A percentile compares a stretch with the other conserved stretches of the same genome.
Evolutionary conservation across 2,113 vertebrate genomes (phyloP).

Genomic region (Phycodurus eques): DNA sequence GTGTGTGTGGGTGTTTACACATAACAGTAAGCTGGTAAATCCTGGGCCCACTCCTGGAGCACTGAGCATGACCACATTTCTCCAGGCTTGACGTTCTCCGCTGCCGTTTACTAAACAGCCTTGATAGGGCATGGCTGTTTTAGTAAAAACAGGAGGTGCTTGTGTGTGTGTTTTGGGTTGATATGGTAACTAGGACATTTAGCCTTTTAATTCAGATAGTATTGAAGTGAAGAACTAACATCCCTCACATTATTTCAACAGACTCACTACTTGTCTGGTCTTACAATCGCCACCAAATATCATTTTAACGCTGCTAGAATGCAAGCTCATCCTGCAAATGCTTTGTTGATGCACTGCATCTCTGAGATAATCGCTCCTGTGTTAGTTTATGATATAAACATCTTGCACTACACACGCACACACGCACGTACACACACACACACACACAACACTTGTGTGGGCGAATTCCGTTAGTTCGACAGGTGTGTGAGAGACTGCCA

Average conservation of each 20-base stretch:
- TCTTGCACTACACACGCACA: not conserved
- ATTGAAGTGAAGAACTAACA: conserved; percentile 14
- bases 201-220: conserved; percentile 26
- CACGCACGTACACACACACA: not conserved
- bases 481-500: conserved; percentile 67
- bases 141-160: conserved; percentile 68
- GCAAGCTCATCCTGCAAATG: conserved; percentile 29
- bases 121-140: conserved; percentile 72
- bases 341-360: conserved; percentile 24
- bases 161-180: conserved; percentile 64
- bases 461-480: conserved; percentile 56
- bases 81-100: conserved; percentile 63
- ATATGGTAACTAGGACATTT: conserved; percentile 51
- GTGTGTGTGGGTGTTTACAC: conserved; percentile 74
- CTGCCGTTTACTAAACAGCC: conserved; percentile 76
- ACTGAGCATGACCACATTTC: conserved; percentile 63
- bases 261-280: conserved; percentile 12
- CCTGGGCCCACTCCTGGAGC: conserved; percentile 39
- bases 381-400: conserved; percentile 67
- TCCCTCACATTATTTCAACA: conserved; percentile 14
- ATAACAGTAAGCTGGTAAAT: conserved; percentile 62
- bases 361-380: conserved; percentile 29
- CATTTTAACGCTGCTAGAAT: conserved; percentile 14
- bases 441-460: conserved; percentile 16
- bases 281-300: conserved; percentile 5